Conservation (phyloP, 2,888 invertebrate genomes). For the Gryllus longicercus region DNA sequence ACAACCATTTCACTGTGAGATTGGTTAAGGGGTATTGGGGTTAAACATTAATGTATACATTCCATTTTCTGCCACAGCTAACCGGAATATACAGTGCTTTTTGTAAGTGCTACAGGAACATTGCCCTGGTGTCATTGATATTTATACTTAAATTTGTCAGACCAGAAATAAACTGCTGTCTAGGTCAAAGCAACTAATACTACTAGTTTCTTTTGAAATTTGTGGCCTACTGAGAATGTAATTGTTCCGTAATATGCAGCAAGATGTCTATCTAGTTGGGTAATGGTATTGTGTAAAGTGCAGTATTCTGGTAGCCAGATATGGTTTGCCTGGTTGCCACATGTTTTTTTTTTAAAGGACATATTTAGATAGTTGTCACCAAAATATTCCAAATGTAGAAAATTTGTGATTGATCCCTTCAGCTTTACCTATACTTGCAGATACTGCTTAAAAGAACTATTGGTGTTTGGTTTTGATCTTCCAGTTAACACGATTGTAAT, state of each 20-base stretch:
- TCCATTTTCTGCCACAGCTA: constrained; percentile 35
- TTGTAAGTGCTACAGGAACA: neutral
- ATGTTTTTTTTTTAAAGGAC: constrained; percentile 1
- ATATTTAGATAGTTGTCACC: constrained; percentile 18
- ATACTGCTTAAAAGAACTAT: constrained; percentile 20
- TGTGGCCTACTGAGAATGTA: neutral
- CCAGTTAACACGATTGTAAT: neutral
- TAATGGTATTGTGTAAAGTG: constrained; percentile 11
- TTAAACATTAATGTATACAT: constrained; percentile 36
- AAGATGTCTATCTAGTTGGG: neutral
- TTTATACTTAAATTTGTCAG: neutral
- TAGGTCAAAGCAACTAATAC: too few relatives aligned
- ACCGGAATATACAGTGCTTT: constrained; percentile 17
- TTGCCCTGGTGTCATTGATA: neutral
- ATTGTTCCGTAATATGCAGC: neutral
- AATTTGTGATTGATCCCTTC: neutral
- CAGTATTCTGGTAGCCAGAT: constrained; percentile 17
- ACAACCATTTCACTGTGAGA: constrained; percentile 33
- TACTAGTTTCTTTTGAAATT: constrained; percentile 21
- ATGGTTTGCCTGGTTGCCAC: neutral
- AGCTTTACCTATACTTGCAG: constrained; percentile 24
- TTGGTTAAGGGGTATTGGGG: constrained; percentile 30
- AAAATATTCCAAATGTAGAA: constrained; percentile 12
- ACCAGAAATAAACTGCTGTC: too few relatives aligned
- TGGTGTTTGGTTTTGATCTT: neutral